phyloP scores from a whole-genome alignment of 2,797 vertebrate species.

The Molossus alvarezi region DNA sequence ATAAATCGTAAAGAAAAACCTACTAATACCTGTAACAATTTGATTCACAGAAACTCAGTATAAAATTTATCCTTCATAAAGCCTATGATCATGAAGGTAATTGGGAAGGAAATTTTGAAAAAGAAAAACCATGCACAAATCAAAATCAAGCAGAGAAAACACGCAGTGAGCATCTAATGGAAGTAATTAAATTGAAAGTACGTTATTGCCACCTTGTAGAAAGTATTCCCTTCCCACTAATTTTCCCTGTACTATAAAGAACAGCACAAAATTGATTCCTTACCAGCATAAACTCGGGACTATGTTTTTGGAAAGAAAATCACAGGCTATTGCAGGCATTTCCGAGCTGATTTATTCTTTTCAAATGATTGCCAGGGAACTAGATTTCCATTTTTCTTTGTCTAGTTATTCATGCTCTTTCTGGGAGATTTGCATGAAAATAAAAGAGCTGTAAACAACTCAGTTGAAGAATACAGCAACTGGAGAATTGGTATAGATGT shows the following conservation, averaged over 20 bases:
- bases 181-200: constrained; percentile 52
- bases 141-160: constrained; percentile 86
- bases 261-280: constrained; percentile 63
- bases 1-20: not conserved
- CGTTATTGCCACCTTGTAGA: constrained; percentile 37
- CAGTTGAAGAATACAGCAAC: constrained; percentile 31
- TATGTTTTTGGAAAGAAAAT: constrained; percentile 68
- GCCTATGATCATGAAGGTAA: constrained; percentile 90
- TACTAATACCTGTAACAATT: constrained; percentile 33
- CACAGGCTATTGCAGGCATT: not conserved
- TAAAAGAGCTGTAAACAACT: constrained; percentile 60
- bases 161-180: not conserved
- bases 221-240: constrained; percentile 69
- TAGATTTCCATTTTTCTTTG: constrained; percentile 77
- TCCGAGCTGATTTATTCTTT: constrained; percentile 73
- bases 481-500: constrained; percentile 39
- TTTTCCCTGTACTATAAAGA: constrained; percentile 59
- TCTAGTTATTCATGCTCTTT: constrained; percentile 71
- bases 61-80: constrained; percentile 31
- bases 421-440: constrained; percentile 72
- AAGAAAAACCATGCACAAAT: constrained; percentile 88
- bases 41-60: constrained; percentile 3
- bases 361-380: constrained; percentile 73
- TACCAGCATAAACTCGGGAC: constrained; percentile 60
- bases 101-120: constrained; percentile 58